Evolutionary conservation across 2,888 invertebrate species (phyloP), one percentile per base, ranked within the genome.

Genomic region (Drosophila quinaria): DNA sequence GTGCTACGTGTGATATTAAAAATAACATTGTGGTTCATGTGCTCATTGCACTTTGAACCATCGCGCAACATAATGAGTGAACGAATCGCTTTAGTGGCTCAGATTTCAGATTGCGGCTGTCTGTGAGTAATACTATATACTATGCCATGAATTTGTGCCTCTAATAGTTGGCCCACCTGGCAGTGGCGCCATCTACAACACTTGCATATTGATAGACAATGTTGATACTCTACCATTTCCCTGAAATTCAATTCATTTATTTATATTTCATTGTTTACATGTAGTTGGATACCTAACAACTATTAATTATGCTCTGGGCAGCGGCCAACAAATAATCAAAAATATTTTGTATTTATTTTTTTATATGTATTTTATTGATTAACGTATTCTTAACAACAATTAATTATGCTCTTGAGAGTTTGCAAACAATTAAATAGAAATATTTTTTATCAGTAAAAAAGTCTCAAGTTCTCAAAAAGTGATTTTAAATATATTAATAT

Each of bases 11-110:
- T 5, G 15, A 15, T 13, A 49, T 80, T 80, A 70, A 51, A 85
- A 82, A 81, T 85, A 82, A 70, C 44, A 0, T 11, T 6, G 44
- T 77, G 71, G 64, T 71, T 81, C 82, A 81, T 71, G 47, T 19
- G 25, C n/a, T 33, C 54, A 46, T 35, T 44, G 77, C 39, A 74
- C 81, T 85, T 81, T 81, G 80, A 70, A 71, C 80, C 75, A 33
- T 39, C 55, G 17, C 25, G 10, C 59, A 66, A 72, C 78, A 78
- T 76, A 73, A 76, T 64, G 56, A 64, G 44, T 9, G 19, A 15
- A 44, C 62, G 13, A 33, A 13, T 15, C 19, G 31, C 13, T 25
- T 70, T 51, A 39, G n/a, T 41, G 50, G 41, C 50, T 62, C 42
- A 19, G 39, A 66, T 74, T 72, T 62, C 42, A 15, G 39, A 66